Conservation (phyloP, 2,113 vertebrate species). For the Manacus vitellinus region DNA sequence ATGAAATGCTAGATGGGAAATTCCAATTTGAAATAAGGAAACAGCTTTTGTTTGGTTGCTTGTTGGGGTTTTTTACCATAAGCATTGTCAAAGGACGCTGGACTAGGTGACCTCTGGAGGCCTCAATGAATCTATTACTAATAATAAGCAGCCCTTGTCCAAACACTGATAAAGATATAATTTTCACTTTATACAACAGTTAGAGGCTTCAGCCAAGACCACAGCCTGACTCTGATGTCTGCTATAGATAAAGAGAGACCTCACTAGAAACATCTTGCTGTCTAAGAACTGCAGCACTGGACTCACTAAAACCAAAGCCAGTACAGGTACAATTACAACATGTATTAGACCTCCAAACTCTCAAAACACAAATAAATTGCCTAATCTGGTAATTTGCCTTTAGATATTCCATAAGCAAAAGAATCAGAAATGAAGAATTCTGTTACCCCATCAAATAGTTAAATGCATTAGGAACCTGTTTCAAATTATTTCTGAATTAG, state of each 20-base stretch:
- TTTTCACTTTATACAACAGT: neutral
- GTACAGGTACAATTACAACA: neutral
- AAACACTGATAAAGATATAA: neutral
- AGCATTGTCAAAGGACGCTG: neutral
- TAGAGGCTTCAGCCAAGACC: neutral
- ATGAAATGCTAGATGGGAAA: neutral
- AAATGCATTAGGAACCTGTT: neutral
- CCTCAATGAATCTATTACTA: neutral
- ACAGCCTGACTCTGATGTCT: neutral
- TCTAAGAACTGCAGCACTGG: neutral
- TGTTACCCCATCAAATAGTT: neutral
- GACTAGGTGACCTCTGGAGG: neutral
- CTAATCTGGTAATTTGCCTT: neutral
- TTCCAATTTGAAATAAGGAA: neutral
- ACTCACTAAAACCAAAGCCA: neutral
- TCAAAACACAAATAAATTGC: neutral
- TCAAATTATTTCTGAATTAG: neutral
- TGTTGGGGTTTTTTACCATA: neutral
- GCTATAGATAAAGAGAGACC: neutral
- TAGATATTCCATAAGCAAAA: neutral
- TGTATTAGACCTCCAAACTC: neutral
- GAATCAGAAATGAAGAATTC: neutral
- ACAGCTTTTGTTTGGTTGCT: neutral
- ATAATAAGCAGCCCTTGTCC: neutral
- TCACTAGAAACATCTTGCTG: neutral